These are phyloP conservation scores for Dicyrtomina minuta DNA, from an alignment of 2,888 invertebrate genomes.

Conservation along the genomic window DNA sequence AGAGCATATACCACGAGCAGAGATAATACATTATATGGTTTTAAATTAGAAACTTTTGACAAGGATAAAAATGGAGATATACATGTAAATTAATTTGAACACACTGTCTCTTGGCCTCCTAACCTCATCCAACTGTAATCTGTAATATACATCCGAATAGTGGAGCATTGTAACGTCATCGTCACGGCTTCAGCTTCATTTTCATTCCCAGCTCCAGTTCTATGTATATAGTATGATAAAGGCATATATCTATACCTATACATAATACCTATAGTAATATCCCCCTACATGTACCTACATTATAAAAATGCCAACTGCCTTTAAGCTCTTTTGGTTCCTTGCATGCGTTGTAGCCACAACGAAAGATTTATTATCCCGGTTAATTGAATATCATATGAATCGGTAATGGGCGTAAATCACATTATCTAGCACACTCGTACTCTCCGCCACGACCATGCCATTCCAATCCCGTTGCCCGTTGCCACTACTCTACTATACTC, in stretches of 20 bases:
- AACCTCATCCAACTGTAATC: slow-evolving; percentile 25
- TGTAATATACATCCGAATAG: neutral
- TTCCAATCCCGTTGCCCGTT: no score
- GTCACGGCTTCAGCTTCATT: no score
- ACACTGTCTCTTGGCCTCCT: slow-evolving; percentile 27
- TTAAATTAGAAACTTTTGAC: slow-evolving; percentile 18
- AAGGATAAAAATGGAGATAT: slow-evolving; percentile 8
- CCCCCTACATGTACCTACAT: no score
- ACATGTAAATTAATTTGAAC: slow-evolving; percentile 30
- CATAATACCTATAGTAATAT: no score
- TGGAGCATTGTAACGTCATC: neutral
- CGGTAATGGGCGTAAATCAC: slow-evolving; percentile 51
- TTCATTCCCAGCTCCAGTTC: no score
- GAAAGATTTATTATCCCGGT: slow-evolving; percentile 49
- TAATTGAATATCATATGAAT: slow-evolving; percentile 53
- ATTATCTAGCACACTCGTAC: slow-evolving; percentile 32
- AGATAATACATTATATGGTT: neutral
- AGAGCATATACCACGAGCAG: no score
- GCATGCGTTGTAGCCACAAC: slow-evolving; percentile 26
- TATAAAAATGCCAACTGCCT: no score
- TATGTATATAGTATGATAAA: no score
- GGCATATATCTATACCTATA: no score
- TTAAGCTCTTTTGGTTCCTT: slow-evolving; percentile 22
- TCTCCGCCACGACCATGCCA: no score
- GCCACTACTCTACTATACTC: no score